These are phyloP conservation scores for Temnothorax longispinosus DNA, from an alignment of 1,140 invertebrate genomes.

Conservation along the genomic window DNA sequence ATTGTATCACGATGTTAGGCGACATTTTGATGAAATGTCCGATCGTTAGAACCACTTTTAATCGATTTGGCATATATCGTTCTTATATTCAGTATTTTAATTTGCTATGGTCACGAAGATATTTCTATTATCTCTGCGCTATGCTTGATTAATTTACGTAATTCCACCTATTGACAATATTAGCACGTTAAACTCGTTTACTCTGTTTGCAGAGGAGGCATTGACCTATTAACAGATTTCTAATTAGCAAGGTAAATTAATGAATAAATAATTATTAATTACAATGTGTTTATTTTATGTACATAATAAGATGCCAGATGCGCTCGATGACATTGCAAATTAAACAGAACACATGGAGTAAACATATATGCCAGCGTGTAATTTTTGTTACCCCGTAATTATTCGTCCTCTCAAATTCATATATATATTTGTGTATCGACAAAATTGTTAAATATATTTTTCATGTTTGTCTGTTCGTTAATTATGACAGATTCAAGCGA, in stretches of 20 bases:
- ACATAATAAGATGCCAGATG: slow-evolving; percentile 22
- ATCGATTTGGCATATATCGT: background rate
- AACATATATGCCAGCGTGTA: background rate
- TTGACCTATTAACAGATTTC: slow-evolving; percentile 57
- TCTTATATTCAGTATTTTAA: background rate
- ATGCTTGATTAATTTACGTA: slow-evolving; percentile 30
- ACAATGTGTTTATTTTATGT: slow-evolving; percentile 2
- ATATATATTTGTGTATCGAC: background rate
- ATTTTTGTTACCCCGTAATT: background rate
- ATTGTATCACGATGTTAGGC: background rate
- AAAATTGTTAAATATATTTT: background rate
- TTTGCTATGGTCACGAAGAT: background rate
- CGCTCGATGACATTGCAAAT: slow-evolving; percentile 22
- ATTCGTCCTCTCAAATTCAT: background rate
- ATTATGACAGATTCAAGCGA: slow-evolving; percentile 6
- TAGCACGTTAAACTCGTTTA: slow-evolving; percentile 9
- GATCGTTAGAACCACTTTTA: slow-evolving; percentile 8
- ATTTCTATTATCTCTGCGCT: background rate
- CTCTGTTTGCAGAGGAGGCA: slow-evolving; percentile 27
- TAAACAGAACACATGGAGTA: background rate
- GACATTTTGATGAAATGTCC: slow-evolving; percentile 1
- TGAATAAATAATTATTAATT: slow-evolving; percentile 57
- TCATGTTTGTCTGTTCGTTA: background rate
- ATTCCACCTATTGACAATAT: slow-evolving; percentile 39
- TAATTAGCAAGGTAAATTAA: slow-evolving; percentile 57